Base-by-base conservation (phyloP, 2,888 invertebrate species). In the Drosophila percnosoma region DNA sequence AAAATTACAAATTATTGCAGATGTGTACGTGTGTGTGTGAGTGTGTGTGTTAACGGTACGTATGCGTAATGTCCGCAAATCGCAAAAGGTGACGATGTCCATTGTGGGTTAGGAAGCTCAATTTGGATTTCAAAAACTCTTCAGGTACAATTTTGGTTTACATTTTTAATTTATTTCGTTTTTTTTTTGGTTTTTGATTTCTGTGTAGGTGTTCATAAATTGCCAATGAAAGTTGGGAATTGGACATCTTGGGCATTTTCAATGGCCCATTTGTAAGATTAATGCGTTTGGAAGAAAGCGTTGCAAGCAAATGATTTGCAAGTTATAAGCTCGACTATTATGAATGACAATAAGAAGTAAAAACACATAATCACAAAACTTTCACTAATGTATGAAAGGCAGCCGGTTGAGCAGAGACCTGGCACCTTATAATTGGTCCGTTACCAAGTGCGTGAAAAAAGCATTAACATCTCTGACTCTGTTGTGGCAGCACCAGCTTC, bases 1-100 rank as follows among this genome's bases (percentile, higher is more conserved):
- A 64, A 83, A 85, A 86, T 90, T 88, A 78, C 87, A 80, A 81
- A 81, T 82, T 71, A 75, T 82, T 82, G 70, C 88, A 71, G 61
- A 38, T 49, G 24, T 42, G 40, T 72, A 58, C 68, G 76, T 66
- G 77, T 45, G 24, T 55, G 36, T 51, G 42, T 27, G 54, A 61
- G 51, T 49, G 42, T 42, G 58, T 68, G 51, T 52, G 65, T 59
- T 62, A 68, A 66, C 49, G 49, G 63, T 76, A 87, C 83, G 89
- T 87, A 84, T 84, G 83, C 87, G 89, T 87, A 84, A 84, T 84
- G 75, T 80, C 68, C 68, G 80, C 71, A 53, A 64, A 72, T 64
- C 58, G 60, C 51, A 59, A 64, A 83, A 73, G 76, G 73, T 64
- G 73, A 70, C 54, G 60, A 45, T 67, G 71, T 29, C 72, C 63